Base-by-base conservation (phyloP, 2,113 vertebrate species). In the Gallinago undulata region DNA sequence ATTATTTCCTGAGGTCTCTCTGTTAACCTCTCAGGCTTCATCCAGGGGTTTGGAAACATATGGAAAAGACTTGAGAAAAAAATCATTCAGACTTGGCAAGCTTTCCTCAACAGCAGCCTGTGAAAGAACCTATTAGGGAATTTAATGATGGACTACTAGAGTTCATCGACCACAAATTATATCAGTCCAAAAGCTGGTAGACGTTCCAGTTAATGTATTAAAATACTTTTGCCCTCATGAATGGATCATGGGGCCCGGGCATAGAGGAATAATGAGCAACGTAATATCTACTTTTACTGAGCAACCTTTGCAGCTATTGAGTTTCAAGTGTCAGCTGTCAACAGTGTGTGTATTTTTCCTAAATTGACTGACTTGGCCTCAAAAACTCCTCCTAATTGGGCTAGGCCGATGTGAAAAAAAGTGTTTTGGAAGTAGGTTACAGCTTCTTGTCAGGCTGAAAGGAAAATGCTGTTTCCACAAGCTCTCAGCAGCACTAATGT, bases 201-300 rank as follows among this genome's bases (percentile, higher is more conserved):
- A 84, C 74, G 43, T 86, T 96, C 79, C 60, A 86, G 70, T 79
- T 90, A 95, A 84, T 80, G 43, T 47, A 93, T 90, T 95, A 84
- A 77, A 86, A 88, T 81, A 86, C 47, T 80, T 96, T 28, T 56
- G 51, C 82, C 51, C 76, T 93, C 57, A 23, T 83, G 69, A 84
- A 87, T 64, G 59, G 90, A 93, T 93, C 76, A 55, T 18, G 43
- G 60, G 51, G 39, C 79, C 59, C 81, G 59, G 55, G 15, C 67
- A 85, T 2, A 69, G 64, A 92, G 70, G 59, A 78, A 83, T 73
- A 76, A 91, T 51, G 59, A 94, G 72, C 51, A 88, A 62, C 86
- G 57, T 67, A 81, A 47, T 35, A 55, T 35, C 60, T 91, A 33
- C 31, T 77, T 28, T 73, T 80, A 86, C 50, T 33, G 43, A 88